Base-by-base conservation (phyloP, 1,140 invertebrate genomes). In the Atta texana region DNA sequence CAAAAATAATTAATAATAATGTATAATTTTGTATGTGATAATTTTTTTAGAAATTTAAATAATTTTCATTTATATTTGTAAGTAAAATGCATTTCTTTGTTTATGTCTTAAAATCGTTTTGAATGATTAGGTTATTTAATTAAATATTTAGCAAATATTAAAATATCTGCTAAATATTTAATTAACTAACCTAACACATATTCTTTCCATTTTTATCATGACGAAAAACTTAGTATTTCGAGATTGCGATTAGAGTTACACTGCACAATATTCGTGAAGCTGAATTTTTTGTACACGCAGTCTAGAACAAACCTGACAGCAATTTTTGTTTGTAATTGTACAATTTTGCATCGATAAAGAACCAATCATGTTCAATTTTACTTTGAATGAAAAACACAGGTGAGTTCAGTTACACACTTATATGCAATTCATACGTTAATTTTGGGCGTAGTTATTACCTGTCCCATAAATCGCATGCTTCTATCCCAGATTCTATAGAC, bases 341-440 rank as follows among this genome's bases (percentile, higher is more conserved):
- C 12, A 69, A 69, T 69, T 68, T 5, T 34, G 16, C 21, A 14
- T 66, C n/a, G 77, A 55, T 14, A 18, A 31, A n/a, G 18, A 51
- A 39, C n/a, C 24, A 63, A 21, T 77, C 2, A 7, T 28, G 18
- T 21, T n/a, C n/a, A 12, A 12, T 31, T 24, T n/a, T n/a, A 14
- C 16, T 21, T 44, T 16, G 16, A 14, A 59, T 59, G 49, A 39
- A 24, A 53, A 24, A 24, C 53, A 28, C 74, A 80, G 63, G 75
- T 86, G 74, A 24, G 5, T 80, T 6, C 21, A 31, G 53, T 77
- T 39, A 77, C 82, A 85, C 82, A 49, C n/a, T 53, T 39, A 85
- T 77, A n/a, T 66, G 31, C 21, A 64, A 85, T 85, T 85, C 34
- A 59, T 77, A 66, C n/a, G 4, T 28, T 28, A 53, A 77, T 85